A percentile compares a stretch with the other conserved stretches of the same genome.
These are phyloP conservation scores for Portunus trituberculatus DNA, from an alignment of 1,140 invertebrate genomes.

Conservation along the genomic window DNA sequence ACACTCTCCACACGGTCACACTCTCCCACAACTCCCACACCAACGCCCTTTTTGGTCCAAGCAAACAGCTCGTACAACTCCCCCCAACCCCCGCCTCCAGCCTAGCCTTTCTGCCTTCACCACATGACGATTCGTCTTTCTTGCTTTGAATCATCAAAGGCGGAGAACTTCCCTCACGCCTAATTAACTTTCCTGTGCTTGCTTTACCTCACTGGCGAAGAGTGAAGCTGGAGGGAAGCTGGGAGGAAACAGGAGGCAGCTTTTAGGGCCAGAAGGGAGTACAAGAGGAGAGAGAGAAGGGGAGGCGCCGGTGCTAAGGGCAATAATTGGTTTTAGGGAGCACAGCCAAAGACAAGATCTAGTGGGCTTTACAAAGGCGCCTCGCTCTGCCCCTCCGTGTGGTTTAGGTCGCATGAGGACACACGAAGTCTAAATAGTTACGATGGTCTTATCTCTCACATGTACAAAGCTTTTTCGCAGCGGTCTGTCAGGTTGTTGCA, in stretches of 20 bases:
- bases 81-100: not conserved
- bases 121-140: conserved; percentile 23
- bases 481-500: not conserved
- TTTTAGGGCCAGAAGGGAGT: not conserved
- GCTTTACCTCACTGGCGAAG: conserved; percentile 6
- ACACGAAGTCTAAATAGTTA: conserved; percentile 2
- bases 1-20: not conserved
- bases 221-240: not conserved
- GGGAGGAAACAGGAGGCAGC: not conserved
- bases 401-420: conserved; percentile 25
- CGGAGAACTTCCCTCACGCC: not conserved
- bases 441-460: not conserved
- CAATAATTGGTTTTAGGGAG: conserved; percentile 61
- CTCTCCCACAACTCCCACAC: not conserved
- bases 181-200: conserved; percentile 12
- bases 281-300: not conserved
- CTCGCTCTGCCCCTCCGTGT: conserved; percentile 23
- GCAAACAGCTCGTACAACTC: not conserved
- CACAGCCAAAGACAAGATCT: conserved; percentile 51
- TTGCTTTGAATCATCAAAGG: conserved; percentile 21
- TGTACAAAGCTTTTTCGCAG: not conserved
- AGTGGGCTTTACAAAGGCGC: conserved; percentile 49
- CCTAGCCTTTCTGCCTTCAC: not conserved
- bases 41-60: not conserved
- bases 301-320: conserved; percentile 12